Evolutionary conservation across 1,140 invertebrate genomes (phyloP).

Genomic region (Hyles euphorbiae): DNA sequence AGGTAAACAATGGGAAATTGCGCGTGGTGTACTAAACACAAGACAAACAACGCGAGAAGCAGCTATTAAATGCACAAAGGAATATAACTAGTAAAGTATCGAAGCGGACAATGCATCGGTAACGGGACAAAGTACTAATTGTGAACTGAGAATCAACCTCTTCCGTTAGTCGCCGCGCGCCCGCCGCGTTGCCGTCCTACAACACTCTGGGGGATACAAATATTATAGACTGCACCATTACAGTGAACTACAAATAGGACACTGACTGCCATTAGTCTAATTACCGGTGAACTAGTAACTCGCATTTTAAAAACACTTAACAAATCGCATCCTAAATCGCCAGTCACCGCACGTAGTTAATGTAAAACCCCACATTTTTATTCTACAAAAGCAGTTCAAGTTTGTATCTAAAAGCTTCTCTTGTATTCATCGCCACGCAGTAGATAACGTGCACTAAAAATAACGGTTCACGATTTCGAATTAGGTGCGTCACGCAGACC

Average conservation of each 20-base stretch:
- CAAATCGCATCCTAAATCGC: not conserved
- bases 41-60: slow-evolving; percentile 53
- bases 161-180: slow-evolving; percentile 47
- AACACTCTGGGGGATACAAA: not conserved
- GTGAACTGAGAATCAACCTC: slow-evolving; percentile 54
- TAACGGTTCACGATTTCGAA: slow-evolving; percentile 32
- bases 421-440: slow-evolving; percentile 15
- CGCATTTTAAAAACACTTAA: not conserved
- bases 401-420: slow-evolving; percentile 18
- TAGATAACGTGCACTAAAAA: slow-evolving; percentile 17
- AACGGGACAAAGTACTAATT: slow-evolving; percentile 69
- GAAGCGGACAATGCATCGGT: slow-evolving; percentile 63
- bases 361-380: slow-evolving; percentile 18
- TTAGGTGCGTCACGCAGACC: slow-evolving; percentile 21
- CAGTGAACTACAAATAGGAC: no score
- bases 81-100: slow-evolving; percentile 52
- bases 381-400: slow-evolving; percentile 17
- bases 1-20: not conserved
- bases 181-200: not conserved
- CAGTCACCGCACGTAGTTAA: slow-evolving; percentile 13
- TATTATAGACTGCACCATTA: no score
- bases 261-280: no score
- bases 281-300: no score
- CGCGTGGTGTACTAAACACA: slow-evolving; percentile 34
- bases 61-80: slow-evolving; percentile 57